These are phyloP conservation scores for Drosophila barbarae DNA, from an alignment of 2,888 invertebrate genomes.

Conservation along the genomic window DNA sequence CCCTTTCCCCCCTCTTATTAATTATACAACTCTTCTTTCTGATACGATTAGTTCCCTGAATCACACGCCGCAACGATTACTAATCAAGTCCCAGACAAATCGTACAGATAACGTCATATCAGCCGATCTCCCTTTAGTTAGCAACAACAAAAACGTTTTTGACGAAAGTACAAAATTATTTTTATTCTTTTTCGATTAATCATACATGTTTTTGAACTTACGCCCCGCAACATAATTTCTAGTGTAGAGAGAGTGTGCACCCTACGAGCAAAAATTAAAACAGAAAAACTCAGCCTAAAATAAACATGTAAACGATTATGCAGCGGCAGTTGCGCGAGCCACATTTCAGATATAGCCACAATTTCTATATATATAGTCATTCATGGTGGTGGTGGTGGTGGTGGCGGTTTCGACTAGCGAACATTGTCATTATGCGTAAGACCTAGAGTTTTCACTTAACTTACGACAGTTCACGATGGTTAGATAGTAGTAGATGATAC, in stretches of 20 bases:
- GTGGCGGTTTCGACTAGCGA: constrained; percentile 45
- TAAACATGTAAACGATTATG: constrained; percentile 32
- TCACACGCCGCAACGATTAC: constrained; percentile 3
- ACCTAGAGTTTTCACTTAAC: constrained; percentile 35
- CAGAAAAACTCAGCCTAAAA: constrained; percentile 37
- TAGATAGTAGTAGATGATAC: constrained; percentile 31
- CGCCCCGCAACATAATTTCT: constrained; percentile 24
- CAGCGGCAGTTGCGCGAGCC: constrained; percentile 36
- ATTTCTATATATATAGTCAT: constrained; percentile 20
- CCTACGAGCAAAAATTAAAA: constrained; percentile 33
- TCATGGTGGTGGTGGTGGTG: constrained; percentile 8
- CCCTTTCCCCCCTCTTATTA: not conserved
- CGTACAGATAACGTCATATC: constrained; percentile 1
- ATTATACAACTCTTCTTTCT: not conserved
- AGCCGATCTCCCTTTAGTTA: not conserved
- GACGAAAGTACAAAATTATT: constrained; percentile 44
- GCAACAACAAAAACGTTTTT: constrained; percentile 13
- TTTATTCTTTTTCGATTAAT: constrained; percentile 30
- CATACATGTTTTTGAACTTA: constrained; percentile 32
- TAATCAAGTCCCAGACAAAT: constrained; percentile 26
- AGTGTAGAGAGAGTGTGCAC: constrained; percentile 27
- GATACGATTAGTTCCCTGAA: constrained; percentile 16
- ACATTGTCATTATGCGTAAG: constrained; percentile 41
- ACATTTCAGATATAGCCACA: constrained; percentile 29
- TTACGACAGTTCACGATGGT: constrained; percentile 37